A percentile compares a stretch with the other conserved stretches of the same genome.
phyloP scores from a whole-genome alignment of 2,113 vertebrate species.

The Erythrocercus mccallii region DNA sequence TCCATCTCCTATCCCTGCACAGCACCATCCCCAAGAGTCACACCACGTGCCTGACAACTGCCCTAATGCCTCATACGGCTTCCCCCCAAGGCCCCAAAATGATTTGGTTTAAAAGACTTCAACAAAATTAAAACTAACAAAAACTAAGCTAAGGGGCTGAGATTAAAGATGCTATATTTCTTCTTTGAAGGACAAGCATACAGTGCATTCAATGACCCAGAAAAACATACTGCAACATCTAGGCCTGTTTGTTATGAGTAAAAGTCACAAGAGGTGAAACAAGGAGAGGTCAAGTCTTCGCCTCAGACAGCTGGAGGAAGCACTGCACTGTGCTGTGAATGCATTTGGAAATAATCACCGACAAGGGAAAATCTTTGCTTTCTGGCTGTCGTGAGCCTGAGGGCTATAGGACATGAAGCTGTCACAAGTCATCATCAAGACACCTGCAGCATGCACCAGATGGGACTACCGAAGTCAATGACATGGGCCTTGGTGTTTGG shows the following conservation, averaged over 20 bases:
- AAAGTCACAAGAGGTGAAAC: conserved; percentile 3
- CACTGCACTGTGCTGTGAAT: background rate
- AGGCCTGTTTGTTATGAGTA: background rate
- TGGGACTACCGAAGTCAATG: background rate
- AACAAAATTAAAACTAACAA: background rate
- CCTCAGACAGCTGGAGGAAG: background rate
- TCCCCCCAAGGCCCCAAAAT: background rate
- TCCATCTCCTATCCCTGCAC: background rate
- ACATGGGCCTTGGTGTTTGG: rapidly evolving
- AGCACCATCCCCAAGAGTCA: background rate
- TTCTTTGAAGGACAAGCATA: conserved; percentile 11
- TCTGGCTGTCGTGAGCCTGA: background rate
- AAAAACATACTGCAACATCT: conserved; percentile 16
- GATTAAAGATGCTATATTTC: background rate
- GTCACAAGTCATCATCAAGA: background rate
- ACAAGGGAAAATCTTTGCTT: background rate
- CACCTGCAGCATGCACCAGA: background rate
- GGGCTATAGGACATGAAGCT: background rate
- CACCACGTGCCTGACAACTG: background rate
- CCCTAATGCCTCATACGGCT: rapidly evolving
- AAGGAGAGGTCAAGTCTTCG: background rate
- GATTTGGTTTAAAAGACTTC: background rate
- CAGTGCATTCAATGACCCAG: background rate
- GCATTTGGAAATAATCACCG: background rate
- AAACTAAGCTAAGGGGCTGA: background rate